Base-by-base conservation (phyloP, 2,113 vertebrate species). In the Pelmatolapia mariae region DNA sequence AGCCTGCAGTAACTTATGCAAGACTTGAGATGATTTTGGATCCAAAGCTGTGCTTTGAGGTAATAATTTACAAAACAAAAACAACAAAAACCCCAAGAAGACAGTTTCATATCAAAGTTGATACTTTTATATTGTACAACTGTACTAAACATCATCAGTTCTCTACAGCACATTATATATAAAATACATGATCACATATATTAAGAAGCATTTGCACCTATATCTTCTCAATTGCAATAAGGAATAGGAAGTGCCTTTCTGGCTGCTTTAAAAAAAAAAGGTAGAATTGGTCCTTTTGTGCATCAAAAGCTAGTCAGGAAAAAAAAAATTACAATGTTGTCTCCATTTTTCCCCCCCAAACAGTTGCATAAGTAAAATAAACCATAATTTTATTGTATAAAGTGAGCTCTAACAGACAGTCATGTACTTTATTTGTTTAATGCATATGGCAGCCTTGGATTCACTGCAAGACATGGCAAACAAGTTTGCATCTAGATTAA, bases 41-140 rank as follows among this genome's bases (percentile, higher is more conserved):
- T 66, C 61, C 0, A 8, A 66, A 66, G 61, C n/a, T 5, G 18
- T 56, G 18, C 29, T 61, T 16, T 19, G n/a, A 53, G 38, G 6
- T 22, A 63, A 8, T 33, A 50, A 66, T 66, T 66, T 66, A 38
- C 18, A 66, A 18, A 63, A 63, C 31, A 63, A 63, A 61, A 31
- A 61, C 13, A 61, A 61, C 16, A 63, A 63, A 43, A 66, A 8
- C 4, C 31, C 10, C 31, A 36, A 82, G 73, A 22, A n/a, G 66
- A 61, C 40, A 54, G 12, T 29, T 24, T 90, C 78, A 81, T 90
- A 76, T 89, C 82, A 87, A 89, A 88, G 53, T 26, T 63, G 26
- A 89, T 84, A 82, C 10, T 59, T 92, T 90, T 84, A 88, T 85
- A 83, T 50, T 89, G 50, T 88, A 82, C 33, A 80, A 47, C 26